These are phyloP conservation scores for Diadromus collaris DNA, from an alignment of 2,888 invertebrate genomes.

Conservation along the genomic window DNA sequence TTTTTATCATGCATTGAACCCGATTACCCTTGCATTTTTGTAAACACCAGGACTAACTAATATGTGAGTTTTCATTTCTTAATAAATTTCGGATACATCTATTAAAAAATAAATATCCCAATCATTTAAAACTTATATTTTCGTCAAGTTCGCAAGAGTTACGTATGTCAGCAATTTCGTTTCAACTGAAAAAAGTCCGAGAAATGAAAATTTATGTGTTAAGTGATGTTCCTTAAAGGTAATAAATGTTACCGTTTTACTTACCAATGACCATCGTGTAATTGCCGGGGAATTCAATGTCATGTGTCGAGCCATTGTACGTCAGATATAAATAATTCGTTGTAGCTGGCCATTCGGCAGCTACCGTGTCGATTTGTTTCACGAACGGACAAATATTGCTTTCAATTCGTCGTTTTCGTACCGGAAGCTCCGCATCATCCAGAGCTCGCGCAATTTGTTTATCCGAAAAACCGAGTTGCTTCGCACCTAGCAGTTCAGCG, in stretches of 20 bases:
- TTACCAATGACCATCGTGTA: slow-evolving; percentile 93
- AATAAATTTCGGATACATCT: no score
- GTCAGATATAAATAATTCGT: slow-evolving; percentile 99
- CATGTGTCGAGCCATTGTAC: slow-evolving; percentile 93
- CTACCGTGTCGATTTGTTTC: slow-evolving; percentile 99
- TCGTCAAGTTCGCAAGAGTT: no score
- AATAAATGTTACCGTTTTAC: slow-evolving; percentile 20
- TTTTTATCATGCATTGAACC: no score
- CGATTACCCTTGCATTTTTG: no score
- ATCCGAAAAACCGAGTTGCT: slow-evolving; percentile 98
- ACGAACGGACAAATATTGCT: slow-evolving; percentile 91
- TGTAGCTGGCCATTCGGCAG: slow-evolving; percentile 99
- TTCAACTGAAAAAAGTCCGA: no score
- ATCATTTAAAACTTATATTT: no score
- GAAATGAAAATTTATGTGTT: no score
- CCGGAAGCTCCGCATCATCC: slow-evolving; percentile 93
- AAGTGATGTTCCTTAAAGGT: no score
- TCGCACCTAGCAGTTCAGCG: slow-evolving; percentile 88
- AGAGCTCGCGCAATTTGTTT: slow-evolving; percentile 95
- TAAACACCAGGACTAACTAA: no score
- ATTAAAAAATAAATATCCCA: no score
- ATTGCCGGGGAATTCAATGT: slow-evolving; percentile 90
- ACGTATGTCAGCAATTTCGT: no score
- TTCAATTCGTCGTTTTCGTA: slow-evolving; percentile 89
- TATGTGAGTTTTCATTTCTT: no score